Base-by-base conservation (phyloP, 1,140 invertebrate species). In the Forficula auricularia region DNA sequence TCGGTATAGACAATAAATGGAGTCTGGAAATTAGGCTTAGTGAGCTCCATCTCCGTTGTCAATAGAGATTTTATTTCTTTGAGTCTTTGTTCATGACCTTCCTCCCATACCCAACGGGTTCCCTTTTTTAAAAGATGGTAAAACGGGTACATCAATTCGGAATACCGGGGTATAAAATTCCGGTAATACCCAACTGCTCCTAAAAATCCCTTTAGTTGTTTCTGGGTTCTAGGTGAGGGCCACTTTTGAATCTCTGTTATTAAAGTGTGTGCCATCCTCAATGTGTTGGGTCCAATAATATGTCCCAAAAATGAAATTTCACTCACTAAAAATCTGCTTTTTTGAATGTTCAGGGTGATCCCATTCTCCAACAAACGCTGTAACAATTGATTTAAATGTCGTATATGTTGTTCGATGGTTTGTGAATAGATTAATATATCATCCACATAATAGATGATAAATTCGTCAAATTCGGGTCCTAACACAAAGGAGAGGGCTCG, bases 101-200 rank as follows among this genome's bases (percentile, higher is more conserved):
- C 18, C 10, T 34, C 42, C 52, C 50, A 55, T 32, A 22, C 43
- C 43, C 52, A 53, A 16, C 36, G 37, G 19, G 33, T 33, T 33
- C 53, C 47, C 47, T 55, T 51, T 33, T 52, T 49, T 27, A 52
- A 19, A 16, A 58, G 46, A 8, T 48, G 12, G 44, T 49, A 51
- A 7, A 61, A 33, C 2, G 52, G 45, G 13, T 42, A 38, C 0
- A 52, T 50, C 18, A 47, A 9, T 16, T 52, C 19, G 14, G 54
- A 40, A 35, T 56, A 42, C 42, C 57, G 52, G 14, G 47, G 43
- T 39, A 62, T 53, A 50, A 57, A 62, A 45, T 52, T 59, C 12
- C 40, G 35, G 13, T 62, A 40, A 46, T 64, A 63, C 12, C 49
- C 63, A 0, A 61, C 44, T 39, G 62, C 50, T 27, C 54, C 58